Percentiles rank a stretch among this genome's conserved stretches.
Evolutionary conservation across 2,888 invertebrate genomes (phyloP).

Genomic region (Mesorhabditis belari): DNA sequence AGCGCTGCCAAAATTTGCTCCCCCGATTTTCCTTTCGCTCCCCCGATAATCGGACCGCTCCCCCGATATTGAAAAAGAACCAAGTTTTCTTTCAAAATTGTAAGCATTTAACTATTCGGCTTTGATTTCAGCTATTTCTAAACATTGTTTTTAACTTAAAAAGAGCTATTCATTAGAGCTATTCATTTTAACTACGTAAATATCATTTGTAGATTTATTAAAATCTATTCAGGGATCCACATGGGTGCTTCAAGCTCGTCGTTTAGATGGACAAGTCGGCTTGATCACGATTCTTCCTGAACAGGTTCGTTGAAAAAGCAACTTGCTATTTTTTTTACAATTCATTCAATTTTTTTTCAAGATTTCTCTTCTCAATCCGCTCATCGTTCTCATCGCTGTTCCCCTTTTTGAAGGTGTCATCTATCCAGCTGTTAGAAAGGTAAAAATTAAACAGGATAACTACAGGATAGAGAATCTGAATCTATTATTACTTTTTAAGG

Average conservation of each 20-base stretch:
- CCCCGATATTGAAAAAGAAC: too few relatives aligned
- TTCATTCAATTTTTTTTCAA: conserved; percentile 59
- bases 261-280: conserved; percentile 55
- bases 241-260: conserved; percentile 55
- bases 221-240: conserved; percentile 37
- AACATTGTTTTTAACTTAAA: too few relatives aligned
- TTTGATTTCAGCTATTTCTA: too few relatives aligned
- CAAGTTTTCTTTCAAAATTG: too few relatives aligned
- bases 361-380: conserved; percentile 70
- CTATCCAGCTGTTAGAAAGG: conserved; percentile 55
- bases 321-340: conserved; percentile 57
- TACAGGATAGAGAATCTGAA: too few relatives aligned
- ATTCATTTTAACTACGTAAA: neutral
- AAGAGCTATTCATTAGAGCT: neutral
- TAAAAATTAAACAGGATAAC: too few relatives aligned
- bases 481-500: too few relatives aligned
- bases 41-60: too few relatives aligned
- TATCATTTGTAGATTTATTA: neutral
- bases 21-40: too few relatives aligned
- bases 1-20: too few relatives aligned
- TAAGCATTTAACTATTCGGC: too few relatives aligned
- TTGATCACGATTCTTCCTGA: conserved; percentile 64
- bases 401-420: conserved; percentile 57
- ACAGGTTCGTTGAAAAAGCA: conserved; percentile 60
- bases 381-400: conserved; percentile 56